A percentile compares a stretch with the other conserved stretches of the same genome.
Evolutionary conservation across 2,797 vertebrate species (phyloP).

Genomic region (Poecilia gillii): DNA sequence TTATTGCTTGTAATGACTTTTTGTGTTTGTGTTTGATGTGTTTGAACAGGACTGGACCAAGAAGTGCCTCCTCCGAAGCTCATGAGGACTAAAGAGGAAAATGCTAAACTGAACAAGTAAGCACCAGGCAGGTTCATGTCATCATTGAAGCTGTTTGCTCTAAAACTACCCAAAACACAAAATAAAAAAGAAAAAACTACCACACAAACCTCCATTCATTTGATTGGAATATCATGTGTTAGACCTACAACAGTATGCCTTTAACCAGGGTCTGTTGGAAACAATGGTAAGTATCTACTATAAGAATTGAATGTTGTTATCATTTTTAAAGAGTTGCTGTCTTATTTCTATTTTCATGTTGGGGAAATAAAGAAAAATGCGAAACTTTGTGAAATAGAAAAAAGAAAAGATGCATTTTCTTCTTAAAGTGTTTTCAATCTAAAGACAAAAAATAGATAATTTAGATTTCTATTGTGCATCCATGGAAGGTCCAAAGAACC

Average conservation of each 20-base stretch:
- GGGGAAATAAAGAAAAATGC: too few species aligned
- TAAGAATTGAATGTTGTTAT: too few species aligned
- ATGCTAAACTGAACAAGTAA: slow-evolving; percentile 54
- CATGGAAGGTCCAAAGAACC: too few species aligned
- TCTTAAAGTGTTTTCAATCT: too few species aligned
- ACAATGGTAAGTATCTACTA: too few species aligned
- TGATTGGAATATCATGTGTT: neutral
- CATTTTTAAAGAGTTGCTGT: too few species aligned
- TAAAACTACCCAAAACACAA: neutral
- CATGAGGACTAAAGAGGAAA: slow-evolving; percentile 13
- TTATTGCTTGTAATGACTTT: neutral
- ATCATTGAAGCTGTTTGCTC: neutral
- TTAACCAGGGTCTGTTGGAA: too few species aligned
- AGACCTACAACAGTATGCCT: neutral
- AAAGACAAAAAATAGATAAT: too few species aligned
- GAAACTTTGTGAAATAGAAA: too few species aligned
- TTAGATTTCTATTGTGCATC: too few species aligned
- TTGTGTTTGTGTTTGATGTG: slow-evolving; percentile 11
- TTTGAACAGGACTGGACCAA: slow-evolving; percentile 41
- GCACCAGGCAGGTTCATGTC: neutral
- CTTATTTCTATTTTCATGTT: too few species aligned
- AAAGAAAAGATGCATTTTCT: too few species aligned
- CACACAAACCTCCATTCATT: neutral
- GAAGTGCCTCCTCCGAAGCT: slow-evolving; percentile 23
- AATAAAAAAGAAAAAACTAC: neutral